These are phyloP conservation scores for Plagiodera versicolora DNA, from an alignment of 2,888 invertebrate genomes.

Conservation along the genomic window DNA sequence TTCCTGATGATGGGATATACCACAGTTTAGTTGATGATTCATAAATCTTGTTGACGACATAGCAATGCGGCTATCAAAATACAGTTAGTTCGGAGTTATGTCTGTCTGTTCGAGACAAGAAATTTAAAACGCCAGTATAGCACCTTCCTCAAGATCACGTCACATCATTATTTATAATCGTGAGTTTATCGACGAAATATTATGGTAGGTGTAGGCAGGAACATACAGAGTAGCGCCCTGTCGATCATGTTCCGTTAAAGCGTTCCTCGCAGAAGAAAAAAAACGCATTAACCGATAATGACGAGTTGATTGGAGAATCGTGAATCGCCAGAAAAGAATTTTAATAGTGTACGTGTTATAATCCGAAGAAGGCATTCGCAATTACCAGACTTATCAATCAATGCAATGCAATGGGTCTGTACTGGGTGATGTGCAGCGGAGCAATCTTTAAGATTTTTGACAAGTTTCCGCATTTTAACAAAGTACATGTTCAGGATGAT, in stretches of 20 bases:
- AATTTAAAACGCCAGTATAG: neutral
- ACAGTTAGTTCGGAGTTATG: neutral
- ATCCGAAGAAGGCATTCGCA: slow-evolving; percentile 32
- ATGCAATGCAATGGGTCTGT: slow-evolving; percentile 8
- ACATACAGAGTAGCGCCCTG: neutral
- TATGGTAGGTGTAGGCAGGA: too few species aligned
- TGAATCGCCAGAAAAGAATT: slow-evolving; percentile 23
- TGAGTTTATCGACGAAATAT: neutral
- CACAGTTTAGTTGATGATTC: neutral
- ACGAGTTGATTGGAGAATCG: slow-evolving; percentile 5
- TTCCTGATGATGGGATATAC: too few species aligned
- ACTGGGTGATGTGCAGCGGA: slow-evolving; percentile 7
- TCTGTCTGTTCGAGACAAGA: neutral
- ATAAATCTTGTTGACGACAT: neutral
- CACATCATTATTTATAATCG: neutral
- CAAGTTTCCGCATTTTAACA: too few species aligned
- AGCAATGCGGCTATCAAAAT: neutral
- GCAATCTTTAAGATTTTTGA: too few species aligned
- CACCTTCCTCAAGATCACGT: neutral
- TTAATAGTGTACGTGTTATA: slow-evolving; percentile 31
- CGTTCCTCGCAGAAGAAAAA: neutral
- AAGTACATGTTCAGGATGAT: too few species aligned
- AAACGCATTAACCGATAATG: slow-evolving; percentile 6
- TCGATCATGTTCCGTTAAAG: neutral
- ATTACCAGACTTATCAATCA: slow-evolving; percentile 33